Evolutionary conservation across 1,140 invertebrate species (phyloP).

Genomic region (Stegodyphus mimosarum): DNA sequence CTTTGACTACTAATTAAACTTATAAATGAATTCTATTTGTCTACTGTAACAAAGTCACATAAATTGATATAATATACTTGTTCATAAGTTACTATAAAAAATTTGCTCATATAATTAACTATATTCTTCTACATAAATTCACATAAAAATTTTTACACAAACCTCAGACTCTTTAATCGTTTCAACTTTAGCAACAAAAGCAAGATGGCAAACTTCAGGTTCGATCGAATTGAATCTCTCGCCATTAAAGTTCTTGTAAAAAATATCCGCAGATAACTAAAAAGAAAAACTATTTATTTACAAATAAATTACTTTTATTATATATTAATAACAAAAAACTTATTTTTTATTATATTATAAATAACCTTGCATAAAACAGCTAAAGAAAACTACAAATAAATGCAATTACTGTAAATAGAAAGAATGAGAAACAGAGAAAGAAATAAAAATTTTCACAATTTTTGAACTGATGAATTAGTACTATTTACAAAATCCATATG

Average conservation of each 20-base stretch:
- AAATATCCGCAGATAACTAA: conserved; percentile 85
- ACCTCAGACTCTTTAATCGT: conserved; percentile 74
- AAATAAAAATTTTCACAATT: too few relatives aligned
- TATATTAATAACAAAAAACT: not conserved
- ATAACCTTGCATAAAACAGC: not conserved
- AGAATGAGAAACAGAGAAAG: too few relatives aligned
- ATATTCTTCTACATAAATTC: too few relatives aligned
- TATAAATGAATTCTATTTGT: too few relatives aligned
- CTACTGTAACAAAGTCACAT: too few relatives aligned
- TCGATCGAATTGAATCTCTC: conserved; percentile 93
- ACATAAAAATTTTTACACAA: not conserved
- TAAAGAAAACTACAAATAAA: not conserved
- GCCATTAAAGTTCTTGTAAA: conserved; percentile 94
- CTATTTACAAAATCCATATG: too few relatives aligned
- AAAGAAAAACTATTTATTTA: conserved; percentile 61
- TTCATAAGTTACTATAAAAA: too few relatives aligned
- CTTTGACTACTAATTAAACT: too few relatives aligned
- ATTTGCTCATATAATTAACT: too few relatives aligned
- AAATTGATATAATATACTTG: too few relatives aligned
- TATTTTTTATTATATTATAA: not conserved
- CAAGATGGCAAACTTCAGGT: conserved; percentile 89
- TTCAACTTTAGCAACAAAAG: conserved; percentile 95
- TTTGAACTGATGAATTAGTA: too few relatives aligned
- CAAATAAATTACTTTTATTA: not conserved
- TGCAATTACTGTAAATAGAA: too few relatives aligned